Base-by-base conservation (phyloP, 2,797 vertebrate species). In the Falco rusticolus region DNA sequence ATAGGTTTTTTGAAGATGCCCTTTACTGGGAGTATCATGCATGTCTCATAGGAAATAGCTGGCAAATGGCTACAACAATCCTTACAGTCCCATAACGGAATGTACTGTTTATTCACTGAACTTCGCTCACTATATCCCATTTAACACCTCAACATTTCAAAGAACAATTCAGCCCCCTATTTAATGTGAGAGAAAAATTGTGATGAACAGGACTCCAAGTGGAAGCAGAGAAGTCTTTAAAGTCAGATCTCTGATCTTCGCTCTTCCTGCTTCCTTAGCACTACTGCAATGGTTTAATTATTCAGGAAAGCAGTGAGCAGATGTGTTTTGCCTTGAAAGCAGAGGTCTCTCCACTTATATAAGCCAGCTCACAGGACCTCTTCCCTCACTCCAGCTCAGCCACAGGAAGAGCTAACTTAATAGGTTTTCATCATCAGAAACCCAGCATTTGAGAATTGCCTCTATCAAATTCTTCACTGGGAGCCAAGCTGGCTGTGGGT, bases 131-230 rank as follows among this genome's bases (percentile, higher is more conserved):
- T 51, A 3, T 13, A 51, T n/a, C 10, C n/a, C n/a, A 8, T 43
- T 89, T 24, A 83, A 53, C 12, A 61, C 4, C 8, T 53, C 25
- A 17, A 25, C 0, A 0, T 43, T 86, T 22, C 29, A 15, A 34
- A 22, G 31, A 94, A 34, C 7, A 57, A 57, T 24, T 75, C 57
- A 65, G 16, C n/a, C 18, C 8, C 3, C 21, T 29, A 16, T 10
- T 43, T n/a, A 61, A 66, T 1, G 0, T 0, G 1, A 59, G 39
- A 39, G 50, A 74, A 57, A 68, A 29, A 6, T 0, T 1, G 3
- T 8, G 10, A 34, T 14, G 15, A 79, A 13, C 31, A 69, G 5
- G 56, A 31, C 13, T 45, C 1, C 0, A n/a, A 26, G 0, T 13
- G 34, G 24, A 79, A 80, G 53, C 19, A 70, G 21, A 64, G 5